Conservation (phyloP, 1,140 invertebrate genomes). For the Adoxophyes honmai region DNA sequence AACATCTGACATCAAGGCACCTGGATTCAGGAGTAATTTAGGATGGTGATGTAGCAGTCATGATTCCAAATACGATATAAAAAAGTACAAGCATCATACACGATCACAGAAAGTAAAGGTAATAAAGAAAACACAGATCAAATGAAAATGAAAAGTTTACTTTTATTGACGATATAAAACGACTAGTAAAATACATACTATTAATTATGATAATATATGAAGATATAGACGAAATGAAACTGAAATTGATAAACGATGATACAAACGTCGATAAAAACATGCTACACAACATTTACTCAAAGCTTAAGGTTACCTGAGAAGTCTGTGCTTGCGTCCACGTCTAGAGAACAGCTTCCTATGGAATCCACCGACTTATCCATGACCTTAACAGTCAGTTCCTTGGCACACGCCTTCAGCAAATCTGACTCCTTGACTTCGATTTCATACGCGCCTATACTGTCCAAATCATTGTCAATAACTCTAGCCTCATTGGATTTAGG, state of each 20-base stretch:
- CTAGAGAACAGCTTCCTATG: conserved; percentile 89
- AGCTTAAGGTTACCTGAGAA: conserved; percentile 82
- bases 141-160: conserved; percentile 19
- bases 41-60: no score
- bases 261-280: conserved; percentile 12
- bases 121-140: conserved; percentile 20
- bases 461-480: conserved; percentile 45
- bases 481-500: conserved; percentile 52
- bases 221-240: background rate
- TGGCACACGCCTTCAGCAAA: conserved; percentile 53
- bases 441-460: conserved; percentile 66
- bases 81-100: conserved; percentile 10
- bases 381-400: conserved; percentile 69
- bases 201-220: conserved; percentile 11
- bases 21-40: no score
- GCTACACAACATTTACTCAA: conserved; percentile 22
- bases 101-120: conserved; percentile 16
- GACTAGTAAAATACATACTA: conserved; percentile 15
- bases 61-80: background rate
- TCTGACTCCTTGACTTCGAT: conserved; percentile 69
- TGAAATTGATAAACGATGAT: background rate
- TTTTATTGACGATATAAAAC: conserved; percentile 19
- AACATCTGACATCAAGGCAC: no score
- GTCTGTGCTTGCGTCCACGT: conserved; percentile 88
- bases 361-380: conserved; percentile 85